phyloP scores from a whole-genome alignment of 2,113 vertebrate genomes.

The Myrmophylax atrothorax region DNA sequence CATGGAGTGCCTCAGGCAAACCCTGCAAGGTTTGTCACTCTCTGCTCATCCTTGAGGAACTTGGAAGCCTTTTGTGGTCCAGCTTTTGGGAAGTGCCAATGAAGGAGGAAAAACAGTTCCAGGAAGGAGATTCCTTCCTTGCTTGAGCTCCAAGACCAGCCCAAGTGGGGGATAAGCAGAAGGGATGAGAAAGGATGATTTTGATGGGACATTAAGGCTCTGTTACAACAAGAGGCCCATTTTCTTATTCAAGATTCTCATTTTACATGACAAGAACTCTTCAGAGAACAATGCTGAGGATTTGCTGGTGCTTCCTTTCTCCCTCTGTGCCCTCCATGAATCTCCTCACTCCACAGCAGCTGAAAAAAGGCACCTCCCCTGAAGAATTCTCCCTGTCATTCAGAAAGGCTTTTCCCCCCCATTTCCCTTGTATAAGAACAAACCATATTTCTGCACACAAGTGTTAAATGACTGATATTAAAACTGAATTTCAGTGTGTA shows the following conservation, averaged over 20 bases:
- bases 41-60: neutral
- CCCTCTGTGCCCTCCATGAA: neutral
- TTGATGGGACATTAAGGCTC: neutral
- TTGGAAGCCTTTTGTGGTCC: neutral
- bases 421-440: neutral
- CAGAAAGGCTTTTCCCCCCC: neutral
- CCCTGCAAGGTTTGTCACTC: neutral
- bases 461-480: neutral
- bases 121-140: neutral
- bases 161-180: neutral
- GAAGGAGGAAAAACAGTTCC: neutral
- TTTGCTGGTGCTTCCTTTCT: neutral
- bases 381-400: neutral
- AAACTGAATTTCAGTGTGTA: neutral
- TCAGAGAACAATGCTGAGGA: neutral
- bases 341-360: neutral
- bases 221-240: neutral
- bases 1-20: neutral
- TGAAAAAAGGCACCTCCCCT: neutral
- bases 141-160: neutral
- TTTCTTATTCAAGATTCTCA: neutral
- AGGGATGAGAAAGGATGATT: neutral
- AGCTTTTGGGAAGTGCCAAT: neutral
- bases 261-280: neutral
- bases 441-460: neutral